phyloP scores from a whole-genome alignment of 2,113 vertebrate genomes.

The Lophochroa leadbeateri region DNA sequence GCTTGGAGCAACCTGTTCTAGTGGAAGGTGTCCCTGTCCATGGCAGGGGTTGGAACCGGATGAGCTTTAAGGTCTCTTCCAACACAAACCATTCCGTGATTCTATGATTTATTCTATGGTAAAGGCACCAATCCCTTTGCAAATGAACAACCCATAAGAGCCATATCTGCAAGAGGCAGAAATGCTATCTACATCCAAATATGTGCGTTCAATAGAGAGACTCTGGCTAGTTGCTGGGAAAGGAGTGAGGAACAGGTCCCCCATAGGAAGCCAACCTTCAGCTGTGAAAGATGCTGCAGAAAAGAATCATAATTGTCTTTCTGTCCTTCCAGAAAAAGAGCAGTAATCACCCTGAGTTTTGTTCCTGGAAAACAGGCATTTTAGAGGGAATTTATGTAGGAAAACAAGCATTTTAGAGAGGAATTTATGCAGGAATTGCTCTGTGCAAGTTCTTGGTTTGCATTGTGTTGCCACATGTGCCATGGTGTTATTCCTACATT shows the following conservation, averaged over 20 bases:
- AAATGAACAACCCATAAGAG: not conserved
- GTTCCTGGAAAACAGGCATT: not conserved
- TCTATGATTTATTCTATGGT: not conserved
- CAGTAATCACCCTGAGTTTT: not conserved
- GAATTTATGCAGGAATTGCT: not conserved
- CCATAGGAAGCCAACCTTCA: not conserved
- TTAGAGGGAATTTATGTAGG: not conserved
- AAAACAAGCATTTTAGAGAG: not conserved
- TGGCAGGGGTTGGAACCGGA: not conserved
- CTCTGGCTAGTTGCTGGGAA: not conserved
- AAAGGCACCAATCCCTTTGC: not conserved
- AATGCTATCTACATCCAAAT: not conserved
- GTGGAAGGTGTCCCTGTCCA: not conserved
- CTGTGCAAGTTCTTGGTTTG: not conserved
- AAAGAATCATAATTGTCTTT: not conserved
- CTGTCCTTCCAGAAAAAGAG: not conserved
- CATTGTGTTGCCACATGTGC: not conserved
- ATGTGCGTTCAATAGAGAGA: not conserved
- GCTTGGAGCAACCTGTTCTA: not conserved
- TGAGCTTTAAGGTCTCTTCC: not conserved
- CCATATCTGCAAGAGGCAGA: not conserved
- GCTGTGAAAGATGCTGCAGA: not conserved
- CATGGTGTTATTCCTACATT: not conserved
- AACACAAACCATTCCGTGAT: not conserved
- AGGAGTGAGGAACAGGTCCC: not conserved